phyloP scores from a whole-genome alignment of 2,888 invertebrate species.

The Trachelus tabidus region DNA sequence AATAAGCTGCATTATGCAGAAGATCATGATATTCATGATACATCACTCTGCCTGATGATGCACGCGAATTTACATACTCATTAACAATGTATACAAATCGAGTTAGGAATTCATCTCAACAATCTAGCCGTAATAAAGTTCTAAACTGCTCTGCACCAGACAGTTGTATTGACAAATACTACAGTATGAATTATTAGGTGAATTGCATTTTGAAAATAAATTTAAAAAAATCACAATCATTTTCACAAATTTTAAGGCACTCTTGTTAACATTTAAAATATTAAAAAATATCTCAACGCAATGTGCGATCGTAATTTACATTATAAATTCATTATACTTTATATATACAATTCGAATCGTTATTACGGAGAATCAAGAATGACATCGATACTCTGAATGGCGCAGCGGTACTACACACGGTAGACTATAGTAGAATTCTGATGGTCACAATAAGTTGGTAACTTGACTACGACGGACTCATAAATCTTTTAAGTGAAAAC shows the following conservation, averaged over 20 bases:
- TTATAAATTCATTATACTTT: slow-evolving; percentile 36
- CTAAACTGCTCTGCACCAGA: neutral
- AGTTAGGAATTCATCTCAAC: neutral
- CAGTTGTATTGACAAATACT: neutral
- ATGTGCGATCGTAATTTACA: neutral
- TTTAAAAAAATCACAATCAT: neutral
- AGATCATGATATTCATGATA: neutral
- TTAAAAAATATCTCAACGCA: neutral
- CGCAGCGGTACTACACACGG: neutral
- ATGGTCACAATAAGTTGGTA: neutral
- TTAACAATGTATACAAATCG: neutral
- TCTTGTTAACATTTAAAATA: neutral
- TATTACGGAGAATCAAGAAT: slow-evolving; percentile 22
- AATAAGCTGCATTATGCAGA: neutral
- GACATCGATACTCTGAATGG: slow-evolving; percentile 34
- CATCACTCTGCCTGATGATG: neutral
- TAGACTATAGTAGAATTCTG: neutral
- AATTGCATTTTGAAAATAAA: neutral
- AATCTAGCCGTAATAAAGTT: neutral
- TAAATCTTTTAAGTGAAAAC: neutral
- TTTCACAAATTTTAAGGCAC: neutral
- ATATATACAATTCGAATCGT: slow-evolving; percentile 37
- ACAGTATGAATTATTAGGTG: neutral
- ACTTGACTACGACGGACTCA: neutral
- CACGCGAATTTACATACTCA: neutral